Evolutionary conservation across 2,888 invertebrate genomes (phyloP).

Genomic region (Azorinus chamasolen): DNA sequence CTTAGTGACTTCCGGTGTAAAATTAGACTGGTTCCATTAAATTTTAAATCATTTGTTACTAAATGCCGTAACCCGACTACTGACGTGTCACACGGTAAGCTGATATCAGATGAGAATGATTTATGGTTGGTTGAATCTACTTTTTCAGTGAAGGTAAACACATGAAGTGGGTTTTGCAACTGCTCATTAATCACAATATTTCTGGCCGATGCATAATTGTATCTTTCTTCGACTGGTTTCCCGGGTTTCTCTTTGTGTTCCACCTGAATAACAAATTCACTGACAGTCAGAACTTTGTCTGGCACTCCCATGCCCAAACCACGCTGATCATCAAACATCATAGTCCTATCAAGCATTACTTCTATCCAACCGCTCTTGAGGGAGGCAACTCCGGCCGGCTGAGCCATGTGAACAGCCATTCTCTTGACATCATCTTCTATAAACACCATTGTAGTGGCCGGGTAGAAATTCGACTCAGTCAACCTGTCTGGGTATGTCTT

Average conservation of each 20-base stretch:
- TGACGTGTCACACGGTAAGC: slow-evolving; percentile 75
- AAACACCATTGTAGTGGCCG: slow-evolving; percentile 81
- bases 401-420: slow-evolving; percentile 80
- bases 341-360: slow-evolving; percentile 84
- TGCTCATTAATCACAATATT: slow-evolving; percentile 61
- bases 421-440: slow-evolving; percentile 78
- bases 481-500: slow-evolving; percentile 72
- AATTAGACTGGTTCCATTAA: slow-evolving; percentile 78
- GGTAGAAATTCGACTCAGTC: slow-evolving; percentile 84
- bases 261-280: slow-evolving; percentile 75
- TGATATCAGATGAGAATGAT: slow-evolving; percentile 18
- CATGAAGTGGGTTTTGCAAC: slow-evolving; percentile 67
- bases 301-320: slow-evolving; percentile 82
- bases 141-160: slow-evolving; percentile 14
- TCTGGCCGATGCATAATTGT: slow-evolving; percentile 62
- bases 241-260: slow-evolving; percentile 60
- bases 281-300: slow-evolving; percentile 77
- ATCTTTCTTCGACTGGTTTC: slow-evolving; percentile 27
- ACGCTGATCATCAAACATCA: slow-evolving; percentile 80
- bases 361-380: slow-evolving; percentile 81
- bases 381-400: slow-evolving; percentile 83
- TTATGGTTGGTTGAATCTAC: slow-evolving; percentile 21
- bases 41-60: slow-evolving; percentile 71
- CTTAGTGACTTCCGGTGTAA: slow-evolving; percentile 75
- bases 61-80: slow-evolving; percentile 75